Percentiles rank a stretch among this genome's conserved stretches.
These are phyloP conservation scores for Hipparchia semele DNA, from an alignment of 2,888 invertebrate genomes.

Conservation along the genomic window DNA sequence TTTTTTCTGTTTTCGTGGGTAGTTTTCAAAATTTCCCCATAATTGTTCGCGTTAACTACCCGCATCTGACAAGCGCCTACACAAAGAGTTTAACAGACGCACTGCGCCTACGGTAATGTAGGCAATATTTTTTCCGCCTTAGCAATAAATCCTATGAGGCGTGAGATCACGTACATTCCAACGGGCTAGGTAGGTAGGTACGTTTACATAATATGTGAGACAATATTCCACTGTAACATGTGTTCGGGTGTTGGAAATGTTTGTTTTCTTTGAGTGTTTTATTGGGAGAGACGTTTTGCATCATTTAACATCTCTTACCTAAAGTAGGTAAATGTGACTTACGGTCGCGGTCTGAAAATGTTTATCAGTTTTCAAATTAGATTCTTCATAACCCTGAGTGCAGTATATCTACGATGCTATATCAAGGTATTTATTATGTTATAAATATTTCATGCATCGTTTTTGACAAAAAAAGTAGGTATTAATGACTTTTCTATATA, in stretches of 20 bases:
- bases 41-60: slow-evolving; percentile 13
- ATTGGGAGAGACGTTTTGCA: background rate
- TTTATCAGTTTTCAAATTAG: too few species aligned
- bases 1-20: background rate
- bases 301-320: background rate
- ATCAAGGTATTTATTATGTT: too few species aligned
- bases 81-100: slow-evolving; percentile 33
- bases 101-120: slow-evolving; percentile 42
- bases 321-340: background rate
- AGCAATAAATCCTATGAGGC: slow-evolving; percentile 44
- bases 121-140: slow-evolving; percentile 44
- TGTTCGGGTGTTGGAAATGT: slow-evolving; percentile 29
- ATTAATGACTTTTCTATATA: too few species aligned
- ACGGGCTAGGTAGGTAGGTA: slow-evolving; percentile 31
- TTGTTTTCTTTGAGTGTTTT: slow-evolving; percentile 17
- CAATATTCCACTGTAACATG: slow-evolving; percentile 31
- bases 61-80: slow-evolving; percentile 30
- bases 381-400: too few species aligned
- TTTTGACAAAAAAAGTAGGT: too few species aligned
- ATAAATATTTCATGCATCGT: too few species aligned
- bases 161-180: slow-evolving; percentile 43
- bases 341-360: too few species aligned
- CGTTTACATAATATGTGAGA: slow-evolving; percentile 38
- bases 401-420: too few species aligned
- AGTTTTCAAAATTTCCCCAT: background rate